Conservation (phyloP, 2,888 invertebrate species). For the Drosophila mercatorum region DNA sequence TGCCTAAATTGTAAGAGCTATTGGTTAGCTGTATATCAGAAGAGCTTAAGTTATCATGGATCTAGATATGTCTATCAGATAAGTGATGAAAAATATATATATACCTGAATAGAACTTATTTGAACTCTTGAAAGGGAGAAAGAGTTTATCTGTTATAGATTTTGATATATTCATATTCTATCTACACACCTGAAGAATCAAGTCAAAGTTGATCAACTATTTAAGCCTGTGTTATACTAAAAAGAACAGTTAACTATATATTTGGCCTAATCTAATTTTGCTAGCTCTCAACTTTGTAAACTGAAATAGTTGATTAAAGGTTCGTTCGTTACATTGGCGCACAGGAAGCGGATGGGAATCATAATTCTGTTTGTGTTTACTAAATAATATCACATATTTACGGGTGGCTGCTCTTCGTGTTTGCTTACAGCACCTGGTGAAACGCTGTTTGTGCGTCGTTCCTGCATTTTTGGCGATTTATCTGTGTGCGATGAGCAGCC, state of each 20-base stretch:
- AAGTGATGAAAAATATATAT: too few species aligned
- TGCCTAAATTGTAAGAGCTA: background rate
- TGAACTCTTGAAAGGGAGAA: too few species aligned
- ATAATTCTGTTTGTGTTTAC: conserved; percentile 5
- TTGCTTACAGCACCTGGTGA: conserved; percentile 48
- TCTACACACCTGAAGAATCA: too few species aligned
- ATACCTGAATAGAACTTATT: too few species aligned
- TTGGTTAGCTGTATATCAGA: background rate
- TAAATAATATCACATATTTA: background rate
- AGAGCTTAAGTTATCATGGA: too few species aligned
- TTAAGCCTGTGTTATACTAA: too few species aligned
- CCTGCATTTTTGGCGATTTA: conserved; percentile 69
- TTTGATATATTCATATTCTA: too few species aligned
- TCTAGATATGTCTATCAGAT: too few species aligned
- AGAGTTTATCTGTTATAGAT: too few species aligned
- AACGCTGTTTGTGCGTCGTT: conserved; percentile 68
- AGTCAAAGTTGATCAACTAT: too few species aligned
- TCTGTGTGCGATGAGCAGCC: conserved; percentile 63
- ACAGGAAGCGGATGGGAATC: background rate
- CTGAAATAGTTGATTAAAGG: background rate
- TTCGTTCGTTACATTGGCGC: background rate
- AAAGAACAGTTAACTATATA: background rate
- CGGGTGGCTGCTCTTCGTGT: background rate
- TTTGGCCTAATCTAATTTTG: background rate
- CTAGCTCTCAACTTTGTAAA: background rate